Percentiles rank a stretch among this genome's conserved stretches.
These are phyloP conservation scores for Puma concolor DNA, from an alignment of 2,113 vertebrate genomes.

Conservation along the genomic window DNA sequence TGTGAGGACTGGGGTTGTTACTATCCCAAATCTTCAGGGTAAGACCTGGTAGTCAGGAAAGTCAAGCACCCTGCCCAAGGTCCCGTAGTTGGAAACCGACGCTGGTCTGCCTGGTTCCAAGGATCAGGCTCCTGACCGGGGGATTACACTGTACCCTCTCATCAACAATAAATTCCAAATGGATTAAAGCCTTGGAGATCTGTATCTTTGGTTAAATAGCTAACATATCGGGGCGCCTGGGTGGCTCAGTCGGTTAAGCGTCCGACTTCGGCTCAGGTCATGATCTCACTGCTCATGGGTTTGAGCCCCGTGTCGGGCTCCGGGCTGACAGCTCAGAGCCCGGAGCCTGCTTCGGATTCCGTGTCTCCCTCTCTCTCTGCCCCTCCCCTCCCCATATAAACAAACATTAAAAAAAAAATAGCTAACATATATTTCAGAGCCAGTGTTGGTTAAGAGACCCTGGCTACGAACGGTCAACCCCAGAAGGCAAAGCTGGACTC, in stretches of 20 bases:
- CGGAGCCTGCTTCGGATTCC: no score
- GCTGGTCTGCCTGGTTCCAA: neutral
- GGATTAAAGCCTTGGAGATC: neutral
- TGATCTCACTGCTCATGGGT: no score
- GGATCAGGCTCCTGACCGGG: neutral
- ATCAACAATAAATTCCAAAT: neutral
- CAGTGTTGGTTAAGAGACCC: neutral
- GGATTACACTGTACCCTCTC: neutral
- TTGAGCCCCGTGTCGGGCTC: no score
- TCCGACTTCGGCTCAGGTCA: no score
- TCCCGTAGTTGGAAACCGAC: neutral
- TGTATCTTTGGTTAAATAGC: neutral
- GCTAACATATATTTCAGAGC: neutral
- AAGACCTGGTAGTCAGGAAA: neutral
- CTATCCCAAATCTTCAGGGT: neutral
- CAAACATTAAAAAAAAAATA: no score
- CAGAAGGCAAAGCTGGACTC: neutral
- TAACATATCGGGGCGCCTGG: neutral
- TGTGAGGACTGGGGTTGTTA: neutral
- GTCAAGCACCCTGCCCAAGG: neutral
- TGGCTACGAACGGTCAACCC: fast-evolving
- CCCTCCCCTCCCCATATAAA: no score
- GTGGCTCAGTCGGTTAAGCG: no score
- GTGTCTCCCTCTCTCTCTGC: no score
- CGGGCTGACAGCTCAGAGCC: no score